Evolutionary conservation across 2,888 invertebrate species (phyloP).

Genomic region (Clanis bilineata): DNA sequence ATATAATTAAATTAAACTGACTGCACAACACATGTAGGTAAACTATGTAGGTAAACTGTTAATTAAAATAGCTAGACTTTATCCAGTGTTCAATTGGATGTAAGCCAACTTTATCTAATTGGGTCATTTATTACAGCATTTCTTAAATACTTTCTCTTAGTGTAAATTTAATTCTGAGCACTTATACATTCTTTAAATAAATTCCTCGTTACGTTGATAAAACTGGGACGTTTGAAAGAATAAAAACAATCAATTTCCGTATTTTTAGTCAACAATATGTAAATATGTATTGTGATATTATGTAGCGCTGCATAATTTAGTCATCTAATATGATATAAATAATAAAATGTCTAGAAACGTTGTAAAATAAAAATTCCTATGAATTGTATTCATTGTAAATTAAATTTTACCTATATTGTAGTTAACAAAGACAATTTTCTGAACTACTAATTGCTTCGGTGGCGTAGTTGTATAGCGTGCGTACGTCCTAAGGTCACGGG

Average conservation of each 20-base stretch:
- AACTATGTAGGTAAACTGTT: slow-evolving; percentile 39
- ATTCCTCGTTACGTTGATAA: neutral
- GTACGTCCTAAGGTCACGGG: too few species aligned
- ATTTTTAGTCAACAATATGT: neutral
- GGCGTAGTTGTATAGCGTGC: too few species aligned
- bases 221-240: neutral
- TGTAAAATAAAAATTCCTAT: neutral
- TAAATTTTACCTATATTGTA: neutral
- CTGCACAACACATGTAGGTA: slow-evolving; percentile 22
- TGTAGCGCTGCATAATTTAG: neutral
- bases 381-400: neutral
- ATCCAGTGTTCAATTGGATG: slow-evolving; percentile 53
- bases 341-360: neutral
- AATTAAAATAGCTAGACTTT: slow-evolving; percentile 54
- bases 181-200: slow-evolving; percentile 29
- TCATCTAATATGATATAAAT: neutral
- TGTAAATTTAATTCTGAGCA: slow-evolving; percentile 32
- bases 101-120: slow-evolving; percentile 62
- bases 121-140: slow-evolving; percentile 59
- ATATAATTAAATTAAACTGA: neutral
- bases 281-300: neutral
- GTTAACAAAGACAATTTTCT: too few species aligned
- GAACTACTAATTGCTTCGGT: too few species aligned
- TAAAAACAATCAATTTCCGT: neutral
- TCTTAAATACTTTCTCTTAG: slow-evolving; percentile 44